These are phyloP conservation scores for Fabriciana adippe DNA, from an alignment of 2,888 invertebrate genomes.

Conservation along the genomic window DNA sequence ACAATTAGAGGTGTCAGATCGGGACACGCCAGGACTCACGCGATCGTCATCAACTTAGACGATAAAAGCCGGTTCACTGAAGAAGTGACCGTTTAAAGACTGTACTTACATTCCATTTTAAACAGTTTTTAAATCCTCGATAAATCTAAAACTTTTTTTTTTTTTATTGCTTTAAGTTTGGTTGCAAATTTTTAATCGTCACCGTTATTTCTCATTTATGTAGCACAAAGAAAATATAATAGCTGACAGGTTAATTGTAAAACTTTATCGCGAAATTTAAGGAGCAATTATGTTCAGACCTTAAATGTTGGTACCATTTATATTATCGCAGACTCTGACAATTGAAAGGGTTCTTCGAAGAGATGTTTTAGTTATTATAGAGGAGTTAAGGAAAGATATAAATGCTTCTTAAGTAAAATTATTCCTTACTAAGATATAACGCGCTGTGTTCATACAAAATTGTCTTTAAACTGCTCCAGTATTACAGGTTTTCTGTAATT, in stretches of 20 bases:
- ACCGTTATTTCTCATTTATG: too few species aligned
- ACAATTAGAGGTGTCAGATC: constrained; percentile 75
- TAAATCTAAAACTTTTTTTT: background rate
- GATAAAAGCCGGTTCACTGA: constrained; percentile 91
- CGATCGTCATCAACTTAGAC: constrained; percentile 90
- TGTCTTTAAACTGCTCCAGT: constrained; percentile 21
- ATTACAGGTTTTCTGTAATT: constrained; percentile 43
- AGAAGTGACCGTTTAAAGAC: constrained; percentile 86
- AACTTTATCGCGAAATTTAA: background rate
- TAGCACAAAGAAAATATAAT: background rate
- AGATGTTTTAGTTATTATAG: constrained; percentile 1
- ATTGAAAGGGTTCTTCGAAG: too few species aligned
- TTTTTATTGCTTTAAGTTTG: background rate
- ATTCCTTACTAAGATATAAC: background rate
- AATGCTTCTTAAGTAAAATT: constrained; percentile 10
- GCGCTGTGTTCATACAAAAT: constrained; percentile 12
- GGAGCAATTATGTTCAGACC: background rate
- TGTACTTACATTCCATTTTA: constrained; percentile 53
- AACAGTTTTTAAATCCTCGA: constrained; percentile 15
- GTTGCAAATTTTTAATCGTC: background rate
- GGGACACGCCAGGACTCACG: constrained; percentile 87
- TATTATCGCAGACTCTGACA: background rate
- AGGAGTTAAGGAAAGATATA: background rate
- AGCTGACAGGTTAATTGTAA: background rate
- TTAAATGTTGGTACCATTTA: background rate